Conservation (phyloP, 2,888 invertebrate genomes). For the Phymatocera aterrima region DNA sequence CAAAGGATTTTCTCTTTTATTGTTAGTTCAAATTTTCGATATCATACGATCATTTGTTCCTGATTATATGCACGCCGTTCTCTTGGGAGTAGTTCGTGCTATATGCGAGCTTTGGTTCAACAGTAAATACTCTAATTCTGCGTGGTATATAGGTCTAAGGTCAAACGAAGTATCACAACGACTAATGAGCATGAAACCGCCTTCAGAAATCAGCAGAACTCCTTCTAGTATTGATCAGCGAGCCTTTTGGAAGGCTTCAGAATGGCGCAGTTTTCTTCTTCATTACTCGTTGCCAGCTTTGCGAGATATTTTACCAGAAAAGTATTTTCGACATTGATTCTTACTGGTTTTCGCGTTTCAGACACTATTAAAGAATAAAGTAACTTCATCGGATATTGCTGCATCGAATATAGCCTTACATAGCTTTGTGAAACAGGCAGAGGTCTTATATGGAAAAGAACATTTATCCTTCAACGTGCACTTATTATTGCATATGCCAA, state of each 20-base stretch:
- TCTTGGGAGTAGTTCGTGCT: constrained; percentile 48
- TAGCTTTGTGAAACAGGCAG: no score
- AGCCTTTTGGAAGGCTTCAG: constrained; percentile 49
- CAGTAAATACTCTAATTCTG: constrained; percentile 1
- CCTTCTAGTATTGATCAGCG: constrained; percentile 35
- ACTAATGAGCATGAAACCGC: not conserved
- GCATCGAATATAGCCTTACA: no score
- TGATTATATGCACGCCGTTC: constrained; percentile 52
- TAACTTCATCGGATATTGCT: no score
- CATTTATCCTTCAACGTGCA: no score
- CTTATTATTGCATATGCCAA: no score
- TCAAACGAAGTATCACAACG: not conserved
- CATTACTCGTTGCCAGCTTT: constrained; percentile 47
- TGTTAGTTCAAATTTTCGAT: no score
- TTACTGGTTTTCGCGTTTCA: constrained; percentile 37
- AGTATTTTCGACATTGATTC: constrained; percentile 47
- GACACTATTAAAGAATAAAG: no score
- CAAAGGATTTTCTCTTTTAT: no score
- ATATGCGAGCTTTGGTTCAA: constrained; percentile 5
- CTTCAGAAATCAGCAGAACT: constrained; percentile 29
- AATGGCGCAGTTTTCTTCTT: constrained; percentile 49
- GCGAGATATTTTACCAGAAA: constrained; percentile 28
- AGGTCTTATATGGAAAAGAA: no score
- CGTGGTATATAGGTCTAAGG: constrained; percentile 1
- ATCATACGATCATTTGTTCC: constrained; percentile 45